Evolutionary conservation across 2,888 invertebrate genomes (phyloP).

Genomic region (Monochamus alternatus): DNA sequence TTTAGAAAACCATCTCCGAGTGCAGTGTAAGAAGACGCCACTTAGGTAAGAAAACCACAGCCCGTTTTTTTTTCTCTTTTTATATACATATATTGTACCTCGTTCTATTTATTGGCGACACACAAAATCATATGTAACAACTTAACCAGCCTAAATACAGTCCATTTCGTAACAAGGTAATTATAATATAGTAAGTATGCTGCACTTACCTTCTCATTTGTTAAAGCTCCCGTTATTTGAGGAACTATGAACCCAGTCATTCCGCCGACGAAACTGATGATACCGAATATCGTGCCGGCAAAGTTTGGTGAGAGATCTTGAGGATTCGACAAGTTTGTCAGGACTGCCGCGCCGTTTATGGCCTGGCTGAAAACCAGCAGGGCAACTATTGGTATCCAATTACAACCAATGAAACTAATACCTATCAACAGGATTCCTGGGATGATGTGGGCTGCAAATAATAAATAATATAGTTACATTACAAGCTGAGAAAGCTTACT

Average conservation of each 20-base stretch:
- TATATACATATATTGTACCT: too few relatives aligned
- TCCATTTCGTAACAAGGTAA: too few relatives aligned
- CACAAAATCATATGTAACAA: too few relatives aligned
- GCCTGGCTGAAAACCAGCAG: constrained; percentile 58
- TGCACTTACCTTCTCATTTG: constrained; percentile 51
- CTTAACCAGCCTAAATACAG: too few relatives aligned
- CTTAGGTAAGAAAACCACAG: too few relatives aligned
- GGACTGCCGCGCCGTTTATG: constrained; percentile 60
- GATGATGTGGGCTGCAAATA: constrained; percentile 72
- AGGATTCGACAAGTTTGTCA: constrained; percentile 59
- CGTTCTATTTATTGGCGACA: too few relatives aligned
- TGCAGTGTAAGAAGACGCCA: too few relatives aligned
- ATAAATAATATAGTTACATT: not conserved
- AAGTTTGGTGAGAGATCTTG: constrained; percentile 64
- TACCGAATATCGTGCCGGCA: constrained; percentile 60
- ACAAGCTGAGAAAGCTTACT: too few relatives aligned
- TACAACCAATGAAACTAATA: constrained; percentile 54
- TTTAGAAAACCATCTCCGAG: too few relatives aligned
- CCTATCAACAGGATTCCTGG: constrained; percentile 71
- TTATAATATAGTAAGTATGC: too few relatives aligned
- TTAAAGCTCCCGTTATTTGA: constrained; percentile 54
- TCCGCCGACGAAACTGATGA: constrained; percentile 61
- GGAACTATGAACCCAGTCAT: constrained; percentile 60
- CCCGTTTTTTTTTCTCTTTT: too few relatives aligned
- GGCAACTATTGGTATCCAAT: constrained; percentile 51